Evolutionary conservation across 2,113 vertebrate genomes (phyloP).

Genomic region (Phyllostomus hastatus): DNA sequence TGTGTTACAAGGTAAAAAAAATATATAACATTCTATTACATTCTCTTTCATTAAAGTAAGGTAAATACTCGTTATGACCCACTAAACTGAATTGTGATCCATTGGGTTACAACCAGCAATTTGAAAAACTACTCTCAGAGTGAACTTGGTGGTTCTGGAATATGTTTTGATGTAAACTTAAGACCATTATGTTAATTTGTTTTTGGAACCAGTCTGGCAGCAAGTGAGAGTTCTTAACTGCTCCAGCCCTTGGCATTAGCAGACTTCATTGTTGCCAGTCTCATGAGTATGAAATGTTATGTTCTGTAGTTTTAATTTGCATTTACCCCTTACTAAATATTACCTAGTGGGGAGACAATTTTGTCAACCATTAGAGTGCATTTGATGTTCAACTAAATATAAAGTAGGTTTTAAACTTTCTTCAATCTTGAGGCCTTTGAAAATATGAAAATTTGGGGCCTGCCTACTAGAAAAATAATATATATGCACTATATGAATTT

Average conservation of each 20-base stretch:
- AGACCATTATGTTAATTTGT: neutral
- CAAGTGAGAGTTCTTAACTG: neutral
- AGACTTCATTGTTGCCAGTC: neutral
- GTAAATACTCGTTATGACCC: neutral
- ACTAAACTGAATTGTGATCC: neutral
- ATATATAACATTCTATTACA: neutral
- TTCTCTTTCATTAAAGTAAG: neutral
- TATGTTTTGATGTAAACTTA: conserved; percentile 10
- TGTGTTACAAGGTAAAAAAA: neutral
- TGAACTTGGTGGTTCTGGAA: neutral
- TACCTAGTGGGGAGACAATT: neutral
- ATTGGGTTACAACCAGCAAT: neutral
- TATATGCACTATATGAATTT: neutral
- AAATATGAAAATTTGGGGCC: neutral
- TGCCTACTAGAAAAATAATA: neutral
- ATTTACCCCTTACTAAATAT: neutral
- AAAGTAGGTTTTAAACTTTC: neutral
- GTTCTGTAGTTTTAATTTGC: neutral
- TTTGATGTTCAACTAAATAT: neutral
- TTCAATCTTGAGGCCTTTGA: neutral
- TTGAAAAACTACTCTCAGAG: neutral
- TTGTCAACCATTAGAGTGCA: neutral
- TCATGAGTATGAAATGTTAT: neutral
- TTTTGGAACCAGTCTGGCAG: neutral
- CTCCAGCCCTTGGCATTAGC: neutral